Conservation (phyloP, 1,140 invertebrate genomes). For the Thrips palmi region DNA sequence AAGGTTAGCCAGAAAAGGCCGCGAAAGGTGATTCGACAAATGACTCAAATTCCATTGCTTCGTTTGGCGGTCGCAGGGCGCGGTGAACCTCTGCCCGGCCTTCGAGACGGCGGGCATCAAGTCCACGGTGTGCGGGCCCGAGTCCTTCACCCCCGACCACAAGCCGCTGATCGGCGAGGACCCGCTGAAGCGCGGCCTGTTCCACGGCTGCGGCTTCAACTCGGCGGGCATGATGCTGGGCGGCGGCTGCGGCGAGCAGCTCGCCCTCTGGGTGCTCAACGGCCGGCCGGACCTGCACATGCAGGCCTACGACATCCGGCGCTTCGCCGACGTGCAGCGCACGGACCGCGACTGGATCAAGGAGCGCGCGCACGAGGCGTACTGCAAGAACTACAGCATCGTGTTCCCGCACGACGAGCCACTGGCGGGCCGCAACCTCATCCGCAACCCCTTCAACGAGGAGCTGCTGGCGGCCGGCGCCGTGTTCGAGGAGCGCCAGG, state of each 20-base stretch:
- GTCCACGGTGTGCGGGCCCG: conserved; percentile 65
- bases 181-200: conserved; percentile 40
- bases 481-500: conserved; percentile 67
- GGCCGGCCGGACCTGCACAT: conserved; percentile 68
- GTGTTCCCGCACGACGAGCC: conserved; percentile 69
- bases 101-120: conserved; percentile 59
- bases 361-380: conserved; percentile 69
- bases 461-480: conserved; percentile 48
- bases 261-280: conserved; percentile 64
- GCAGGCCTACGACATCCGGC: conserved; percentile 61
- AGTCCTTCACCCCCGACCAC: conserved; percentile 80
- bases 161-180: conserved; percentile 64
- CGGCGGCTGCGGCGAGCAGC: conserved; percentile 64
- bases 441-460: conserved; percentile 46
- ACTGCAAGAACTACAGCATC: conserved; percentile 70
- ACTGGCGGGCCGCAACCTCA: conserved; percentile 58
- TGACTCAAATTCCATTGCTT: no score
- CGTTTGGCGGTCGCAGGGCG: no score
- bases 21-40: no score
- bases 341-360: conserved; percentile 49
- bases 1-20: no score
- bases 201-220: conserved; percentile 73
- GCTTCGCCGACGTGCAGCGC: conserved; percentile 50
- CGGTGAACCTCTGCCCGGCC: conserved; percentile 49
- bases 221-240: conserved; percentile 81